Base-by-base conservation (phyloP, 2,797 vertebrate species). In the Champsocephalus gunnari region DNA sequence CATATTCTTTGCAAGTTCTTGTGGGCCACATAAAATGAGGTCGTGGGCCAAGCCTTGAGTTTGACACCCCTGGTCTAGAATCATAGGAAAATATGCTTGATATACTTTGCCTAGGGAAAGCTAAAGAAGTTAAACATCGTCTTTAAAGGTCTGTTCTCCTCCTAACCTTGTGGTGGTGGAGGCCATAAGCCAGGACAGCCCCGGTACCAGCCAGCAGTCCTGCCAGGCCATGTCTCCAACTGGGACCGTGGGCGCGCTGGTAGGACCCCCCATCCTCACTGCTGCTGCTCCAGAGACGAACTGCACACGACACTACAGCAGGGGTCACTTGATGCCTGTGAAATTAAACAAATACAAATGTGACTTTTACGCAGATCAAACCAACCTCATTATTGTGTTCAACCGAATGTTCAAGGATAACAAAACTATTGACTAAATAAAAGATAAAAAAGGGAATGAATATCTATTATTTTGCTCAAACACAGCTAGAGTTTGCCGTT, bases 161-260 rank as follows among this genome's bases (percentile, higher is more conserved):
- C n/a, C 87, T 81, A 9, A 96, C 95, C 94, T 94, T 87, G 58
- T 88, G 91, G 16, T 90, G 77, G 71, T 88, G 73, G 44, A 94
- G 82, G 38, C 91, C 84, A 51, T 94, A 95, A 10, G 78, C 91
- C 62, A 96, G 69, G 0, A 93, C 93, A 1, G 88, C 91, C 1
- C 95, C 95, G 0, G 92, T 90, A 28, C 95, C 95, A 12, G 88
- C 91, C 79, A 95, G 73, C 69, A 96, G 84, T 34, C 95, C 95
- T 1, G 91, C 93, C 62, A 94, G 43, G 3, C 67, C 83, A 43
- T 90, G 91, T 78, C 66, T 93, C 93, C 92, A 94, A 72, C 68
- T 84, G 48, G 73, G 81, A 10, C 66, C 0, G 7, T 64, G 73
- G 53, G 34, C 6, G 10, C 7, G 62, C 48, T 77, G 81, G 82